Base-by-base conservation (phyloP, 2,888 invertebrate species). In the Suillia variegata region DNA sequence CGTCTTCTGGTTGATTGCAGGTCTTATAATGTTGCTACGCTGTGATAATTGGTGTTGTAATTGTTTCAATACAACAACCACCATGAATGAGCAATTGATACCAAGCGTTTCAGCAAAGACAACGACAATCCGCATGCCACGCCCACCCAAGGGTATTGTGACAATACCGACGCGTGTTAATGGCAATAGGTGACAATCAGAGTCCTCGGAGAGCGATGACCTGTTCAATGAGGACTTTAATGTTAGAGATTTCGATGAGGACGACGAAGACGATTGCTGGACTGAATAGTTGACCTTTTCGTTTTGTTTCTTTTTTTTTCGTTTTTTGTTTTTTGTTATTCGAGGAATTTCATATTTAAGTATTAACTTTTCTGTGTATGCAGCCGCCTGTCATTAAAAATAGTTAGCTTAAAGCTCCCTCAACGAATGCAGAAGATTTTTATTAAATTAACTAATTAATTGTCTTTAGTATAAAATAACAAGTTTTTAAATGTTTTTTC, bases 101-200 rank as follows among this genome's bases (percentile, higher is more conserved):
- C 77, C 81, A 26, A 79, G 78, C 65, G 80, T 80, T 1, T 79
- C 81, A n/a, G 77, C 74, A 4, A 80, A 78, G 57, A 71, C 75
- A 6, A 75, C 80, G 45, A 77, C 76, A 67, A 80, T 82, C 59
- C 76, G 81, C 26, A 74, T 82, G 67, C 80, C 76, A 5, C 66
- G 78, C 4, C 77, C 79, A 31, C 79, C 80, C 5, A 79, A 76
- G 61, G 71, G 75, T 22, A 68, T 77, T 51, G 67, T 79, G 42
- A 71, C 76, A 8, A 67, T 80, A 64, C 75, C 80, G 22, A 77
- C 77, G 15, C 74, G 70, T 2, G 62, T 80, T 10, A 70, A 68
- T 56, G 68, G 67, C 1, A 62, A 74, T n/a, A 82, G 83, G 78
- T 82, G 82, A 82, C 82, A 82, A 58, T 76, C 78, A 15, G 80